Conservation (phyloP, 2,797 vertebrate genomes). For the Phoeniculus purpureus region DNA sequence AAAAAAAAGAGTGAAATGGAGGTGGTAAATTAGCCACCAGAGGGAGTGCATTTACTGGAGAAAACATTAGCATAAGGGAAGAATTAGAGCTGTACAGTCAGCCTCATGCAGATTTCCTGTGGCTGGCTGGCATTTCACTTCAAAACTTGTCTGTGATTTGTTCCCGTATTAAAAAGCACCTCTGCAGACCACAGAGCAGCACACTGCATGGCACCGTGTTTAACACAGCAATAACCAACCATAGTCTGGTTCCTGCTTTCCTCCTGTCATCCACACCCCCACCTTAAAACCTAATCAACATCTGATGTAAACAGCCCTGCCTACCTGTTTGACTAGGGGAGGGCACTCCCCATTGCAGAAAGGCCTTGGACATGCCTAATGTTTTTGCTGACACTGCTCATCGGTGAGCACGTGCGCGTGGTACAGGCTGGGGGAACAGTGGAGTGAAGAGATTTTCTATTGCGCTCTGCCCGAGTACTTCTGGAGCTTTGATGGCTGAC, state of each 20-base stretch:
- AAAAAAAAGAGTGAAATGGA: background rate
- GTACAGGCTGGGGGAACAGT: fast-evolving
- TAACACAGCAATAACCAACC: fast-evolving
- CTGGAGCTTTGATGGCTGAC: background rate
- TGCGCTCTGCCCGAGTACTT: background rate
- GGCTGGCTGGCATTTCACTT: background rate
- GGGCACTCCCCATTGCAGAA: background rate
- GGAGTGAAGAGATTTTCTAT: background rate
- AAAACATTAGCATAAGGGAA: background rate
- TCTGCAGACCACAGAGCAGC: background rate
- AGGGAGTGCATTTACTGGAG: conserved; percentile 18
- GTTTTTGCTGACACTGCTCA: background rate
- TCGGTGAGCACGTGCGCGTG: background rate
- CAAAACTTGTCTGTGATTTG: background rate
- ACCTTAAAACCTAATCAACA: background rate
- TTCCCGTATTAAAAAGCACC: background rate
- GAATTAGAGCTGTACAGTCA: background rate
- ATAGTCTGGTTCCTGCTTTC: background rate
- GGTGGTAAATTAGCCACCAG: conserved; percentile 22
- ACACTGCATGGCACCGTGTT: fast-evolving
- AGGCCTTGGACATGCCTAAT: background rate
- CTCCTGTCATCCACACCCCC: background rate
- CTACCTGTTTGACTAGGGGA: background rate
- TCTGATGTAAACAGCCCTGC: background rate
- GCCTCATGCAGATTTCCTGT: background rate